Base-by-base conservation (phyloP, 2,113 vertebrate genomes). In the Rhinoderma darwinii region DNA sequence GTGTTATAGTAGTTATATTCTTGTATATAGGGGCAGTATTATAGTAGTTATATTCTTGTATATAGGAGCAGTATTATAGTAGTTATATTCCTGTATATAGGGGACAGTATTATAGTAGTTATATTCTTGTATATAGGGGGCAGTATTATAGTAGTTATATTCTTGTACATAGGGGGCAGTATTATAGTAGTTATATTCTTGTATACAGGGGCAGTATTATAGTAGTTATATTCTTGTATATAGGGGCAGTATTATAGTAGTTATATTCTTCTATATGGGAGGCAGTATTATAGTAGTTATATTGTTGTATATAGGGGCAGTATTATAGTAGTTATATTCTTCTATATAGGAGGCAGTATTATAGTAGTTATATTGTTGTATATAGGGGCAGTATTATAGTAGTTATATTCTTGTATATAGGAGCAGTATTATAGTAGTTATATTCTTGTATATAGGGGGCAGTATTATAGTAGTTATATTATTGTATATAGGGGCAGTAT, bases 391-490 rank as follows among this genome's bases (percentile, higher is more conserved):
- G 56, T 59, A 59, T n/a, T 59, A 59, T 59, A 59, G 56, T 9
- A 59, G 56, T 59, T 59, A 59, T 59, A 59, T 59, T 59, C 56
- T 59, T 59, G 56, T 59, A 59, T n/a, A 25, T 59, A n/a, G 25
- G 56, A 6, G 25, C 22, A 59, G 56, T 59, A 59, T n/a, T 59
- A 59, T 59, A 59, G 25, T 59, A 59, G 20, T 59, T 59, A 59
- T 59, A 59, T 59, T 59, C 56, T 59, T 59, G 56, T 59, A 59
- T 7, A 59, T 59, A 59, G 56, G 56, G 6, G 56, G 56, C 56
- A 59, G 56, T 59, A 59, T 59, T 59, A 59, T n/a, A 59, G 56
- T 59, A 59, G 56, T 59, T 59, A 59, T 59, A 59, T 59, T 59
- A 22, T 59, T 59, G 56, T n/a, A 59, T n/a, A n/a, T n/a, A 25